Evolutionary conservation across 1,140 invertebrate species (phyloP).

Genomic region (Grapholita molesta): DNA sequence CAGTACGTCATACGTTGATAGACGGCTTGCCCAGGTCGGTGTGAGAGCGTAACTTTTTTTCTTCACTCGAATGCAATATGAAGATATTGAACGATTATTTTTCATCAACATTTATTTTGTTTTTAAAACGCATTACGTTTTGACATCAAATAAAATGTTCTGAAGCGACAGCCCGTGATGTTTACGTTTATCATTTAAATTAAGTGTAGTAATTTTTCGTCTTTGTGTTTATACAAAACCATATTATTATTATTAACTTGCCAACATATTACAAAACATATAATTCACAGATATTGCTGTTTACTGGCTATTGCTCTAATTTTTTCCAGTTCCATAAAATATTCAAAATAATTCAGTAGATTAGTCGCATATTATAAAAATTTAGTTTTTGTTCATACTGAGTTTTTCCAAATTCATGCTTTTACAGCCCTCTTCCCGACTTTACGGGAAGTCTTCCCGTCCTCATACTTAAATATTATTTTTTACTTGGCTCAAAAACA

Average conservation of each 20-base stretch:
- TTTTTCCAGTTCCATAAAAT: no score
- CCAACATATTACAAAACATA: background rate
- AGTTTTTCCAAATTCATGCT: no score
- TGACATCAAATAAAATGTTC: slow-evolving; percentile 29
- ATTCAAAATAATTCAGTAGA: no score
- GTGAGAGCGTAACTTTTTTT: slow-evolving; percentile 47
- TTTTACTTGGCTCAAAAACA: no score
- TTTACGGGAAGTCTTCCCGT: no score
- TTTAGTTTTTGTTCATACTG: no score
- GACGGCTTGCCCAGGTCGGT: slow-evolving; percentile 53
- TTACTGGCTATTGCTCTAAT: no score
- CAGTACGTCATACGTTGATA: slow-evolving; percentile 69
- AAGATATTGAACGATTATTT: slow-evolving; percentile 71
- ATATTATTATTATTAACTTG: background rate
- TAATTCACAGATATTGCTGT: no score
- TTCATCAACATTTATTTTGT: slow-evolving; percentile 35
- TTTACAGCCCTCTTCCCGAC: no score
- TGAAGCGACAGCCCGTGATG: slow-evolving; percentile 8
- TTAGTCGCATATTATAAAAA: no score
- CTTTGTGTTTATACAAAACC: background rate
- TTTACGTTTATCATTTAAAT: slow-evolving; percentile 12
- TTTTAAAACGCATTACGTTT: slow-evolving; percentile 34
- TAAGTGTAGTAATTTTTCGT: background rate
- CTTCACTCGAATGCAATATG: slow-evolving; percentile 59
- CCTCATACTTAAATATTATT: no score